Conservation (phyloP, 2,888 invertebrate species). For the Tetanocera ferruginea region DNA sequence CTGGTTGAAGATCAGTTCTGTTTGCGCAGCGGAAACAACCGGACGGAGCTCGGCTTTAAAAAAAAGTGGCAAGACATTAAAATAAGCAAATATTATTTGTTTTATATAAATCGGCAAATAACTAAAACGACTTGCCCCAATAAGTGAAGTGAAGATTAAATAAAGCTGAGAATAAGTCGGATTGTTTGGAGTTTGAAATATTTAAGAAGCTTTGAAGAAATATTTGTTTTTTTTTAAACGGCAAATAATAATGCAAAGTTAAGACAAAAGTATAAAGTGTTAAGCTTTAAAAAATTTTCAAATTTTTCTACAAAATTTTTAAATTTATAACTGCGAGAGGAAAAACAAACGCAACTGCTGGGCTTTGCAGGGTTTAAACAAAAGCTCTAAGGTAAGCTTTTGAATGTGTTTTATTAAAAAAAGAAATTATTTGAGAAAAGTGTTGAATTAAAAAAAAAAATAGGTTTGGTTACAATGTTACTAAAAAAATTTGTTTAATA, state of each 20-base stretch:
- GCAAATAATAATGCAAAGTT: background rate
- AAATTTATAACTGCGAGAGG: too few relatives aligned
- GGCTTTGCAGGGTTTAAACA: too few relatives aligned
- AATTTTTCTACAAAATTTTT: background rate
- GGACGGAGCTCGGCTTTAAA: slow-evolving; percentile 50
- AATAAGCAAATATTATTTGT: background rate
- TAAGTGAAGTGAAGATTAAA: background rate
- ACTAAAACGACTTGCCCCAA: slow-evolving; percentile 1
- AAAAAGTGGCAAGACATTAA: background rate
- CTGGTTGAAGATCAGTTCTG: slow-evolving; percentile 58
- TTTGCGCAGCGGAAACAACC: slow-evolving; percentile 62
- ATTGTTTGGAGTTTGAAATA: background rate
- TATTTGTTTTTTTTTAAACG: background rate
- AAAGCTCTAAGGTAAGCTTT: too few relatives aligned
- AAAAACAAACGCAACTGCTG: too few relatives aligned
- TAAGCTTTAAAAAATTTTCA: background rate
- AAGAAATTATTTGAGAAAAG: too few relatives aligned
- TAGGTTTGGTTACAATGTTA: too few relatives aligned
- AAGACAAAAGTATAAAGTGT: background rate
- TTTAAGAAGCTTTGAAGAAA: background rate
- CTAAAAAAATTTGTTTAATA: too few relatives aligned
- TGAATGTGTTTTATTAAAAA: too few relatives aligned
- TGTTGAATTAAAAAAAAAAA: too few relatives aligned
- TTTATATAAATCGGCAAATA: background rate
- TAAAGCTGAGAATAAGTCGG: slow-evolving; percentile 17